Base-by-base conservation (phyloP, 2,797 vertebrate species). In the Eupleurogrammus muticus region DNA sequence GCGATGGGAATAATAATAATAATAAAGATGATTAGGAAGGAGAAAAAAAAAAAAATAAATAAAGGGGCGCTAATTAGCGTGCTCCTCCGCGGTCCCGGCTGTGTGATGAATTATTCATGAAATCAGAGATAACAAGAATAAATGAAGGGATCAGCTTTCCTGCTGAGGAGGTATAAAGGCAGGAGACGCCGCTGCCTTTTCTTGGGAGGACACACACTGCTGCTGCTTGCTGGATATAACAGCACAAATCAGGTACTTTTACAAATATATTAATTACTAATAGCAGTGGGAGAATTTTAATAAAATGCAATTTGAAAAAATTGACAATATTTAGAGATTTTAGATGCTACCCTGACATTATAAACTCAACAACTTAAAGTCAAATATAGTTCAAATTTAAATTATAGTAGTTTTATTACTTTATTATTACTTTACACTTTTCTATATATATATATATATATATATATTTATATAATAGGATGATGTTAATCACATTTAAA, bases 101-200 rank as follows among this genome's bases (percentile, higher is more conserved):
- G 81, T 28, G 66, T 42, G 24, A 89, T 93, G 56, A 89, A 92
- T 92, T 77, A 92, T 93, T 90, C 75, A 93, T 90, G 80, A 88
- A 77, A 89, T 88, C 79, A 84, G 63, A 64, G 73, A 44, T 64
- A 86, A 84, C 57, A 52, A 79, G 82, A 79, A 82, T 70, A 78
- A 82, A 69, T 44, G 40, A 44, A 44, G 63, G 66, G 74, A 80
- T 79, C 77, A 68, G 82, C 72, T 66, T 72, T 73, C 54, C 53
- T 82, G 76, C 59, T 54, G 70, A 86, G 79, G 87, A 70, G 74
- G 56, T 79, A 73, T 81, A 84, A 87, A 88, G 84, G 87, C 84
- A 70, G 73, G 66, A 87, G 35, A 64, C 77, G 11, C 40, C n/a
- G 53, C 79, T 67, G 85, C 60, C 52, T 63, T 69, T 65, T 77